Evolutionary conservation across 2,797 vertebrate species (phyloP).

Genomic region (Sebastes glaucus): DNA sequence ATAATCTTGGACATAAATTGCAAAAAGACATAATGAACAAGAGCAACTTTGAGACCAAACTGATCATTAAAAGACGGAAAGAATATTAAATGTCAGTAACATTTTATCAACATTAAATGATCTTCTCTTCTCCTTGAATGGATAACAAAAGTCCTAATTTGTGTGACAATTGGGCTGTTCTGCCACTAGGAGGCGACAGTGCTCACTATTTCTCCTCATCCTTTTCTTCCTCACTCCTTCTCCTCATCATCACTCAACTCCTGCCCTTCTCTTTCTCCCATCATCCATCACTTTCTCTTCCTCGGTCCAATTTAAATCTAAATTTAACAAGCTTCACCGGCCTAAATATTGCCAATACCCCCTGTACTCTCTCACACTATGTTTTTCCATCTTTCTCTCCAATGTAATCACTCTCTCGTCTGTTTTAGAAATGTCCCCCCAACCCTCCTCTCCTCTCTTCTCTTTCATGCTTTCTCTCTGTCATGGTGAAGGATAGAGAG

Average conservation of each 20-base stretch:
- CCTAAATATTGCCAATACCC: background rate
- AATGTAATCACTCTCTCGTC: background rate
- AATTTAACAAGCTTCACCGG: background rate
- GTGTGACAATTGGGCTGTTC: background rate
- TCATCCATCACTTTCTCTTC: background rate
- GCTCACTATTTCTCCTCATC: background rate
- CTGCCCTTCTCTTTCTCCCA: background rate
- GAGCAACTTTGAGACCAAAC: background rate
- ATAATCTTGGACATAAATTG: too few species aligned
- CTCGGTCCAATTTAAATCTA: background rate
- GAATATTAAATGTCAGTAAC: background rate
- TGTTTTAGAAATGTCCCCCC: background rate
- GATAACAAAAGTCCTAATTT: background rate
- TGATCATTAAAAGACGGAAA: background rate
- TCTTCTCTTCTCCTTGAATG: background rate
- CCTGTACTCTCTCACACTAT: background rate
- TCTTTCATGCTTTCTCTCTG: background rate
- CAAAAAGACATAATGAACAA: too few species aligned
- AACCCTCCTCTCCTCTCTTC: background rate
- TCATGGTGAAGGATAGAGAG: conserved; percentile 32
- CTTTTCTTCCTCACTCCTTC: background rate
- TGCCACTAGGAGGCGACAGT: conserved; percentile 61
- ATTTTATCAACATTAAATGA: background rate
- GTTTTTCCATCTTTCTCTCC: background rate
- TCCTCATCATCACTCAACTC: conserved; percentile 2